These are phyloP conservation scores for Stenolophus ochropezus DNA, from an alignment of 2,888 invertebrate species.

Conservation along the genomic window DNA sequence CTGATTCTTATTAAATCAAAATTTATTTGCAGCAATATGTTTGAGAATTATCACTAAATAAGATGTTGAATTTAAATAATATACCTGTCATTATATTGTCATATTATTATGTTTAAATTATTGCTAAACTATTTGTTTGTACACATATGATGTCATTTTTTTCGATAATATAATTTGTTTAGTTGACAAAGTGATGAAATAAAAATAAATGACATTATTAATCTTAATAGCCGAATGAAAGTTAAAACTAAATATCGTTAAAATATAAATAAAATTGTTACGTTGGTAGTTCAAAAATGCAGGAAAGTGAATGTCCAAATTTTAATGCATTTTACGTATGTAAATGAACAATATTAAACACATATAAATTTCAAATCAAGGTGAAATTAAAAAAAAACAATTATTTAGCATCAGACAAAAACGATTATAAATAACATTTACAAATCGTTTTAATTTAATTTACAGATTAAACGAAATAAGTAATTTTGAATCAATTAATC, in stretches of 20 bases:
- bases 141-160: slow-evolving; percentile 7
- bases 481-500: slow-evolving; percentile 28
- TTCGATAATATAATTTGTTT: slow-evolving; percentile 14
- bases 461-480: neutral
- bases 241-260: neutral
- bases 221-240: neutral
- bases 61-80: slow-evolving; percentile 22
- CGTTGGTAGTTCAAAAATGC: neutral
- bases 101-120: slow-evolving; percentile 25
- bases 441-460: slow-evolving; percentile 25
- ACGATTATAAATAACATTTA: slow-evolving; percentile 8
- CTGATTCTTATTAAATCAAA: slow-evolving; percentile 25
- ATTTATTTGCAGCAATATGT: neutral
- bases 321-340: neutral
- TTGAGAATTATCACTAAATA: neutral
- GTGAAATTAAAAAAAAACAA: neutral
- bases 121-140: slow-evolving; percentile 18
- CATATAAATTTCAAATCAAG: slow-evolving; percentile 27
- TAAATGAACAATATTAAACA: neutral
- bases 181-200: slow-evolving; percentile 3
- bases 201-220: slow-evolving; percentile 18
- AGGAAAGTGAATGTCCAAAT: slow-evolving; percentile 9
- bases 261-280: neutral
- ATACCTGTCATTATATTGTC: slow-evolving; percentile 1
- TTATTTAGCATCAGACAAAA: neutral